Conservation (phyloP, 2,797 vertebrate genomes). For the Ctenopoma kingsleyae region DNA sequence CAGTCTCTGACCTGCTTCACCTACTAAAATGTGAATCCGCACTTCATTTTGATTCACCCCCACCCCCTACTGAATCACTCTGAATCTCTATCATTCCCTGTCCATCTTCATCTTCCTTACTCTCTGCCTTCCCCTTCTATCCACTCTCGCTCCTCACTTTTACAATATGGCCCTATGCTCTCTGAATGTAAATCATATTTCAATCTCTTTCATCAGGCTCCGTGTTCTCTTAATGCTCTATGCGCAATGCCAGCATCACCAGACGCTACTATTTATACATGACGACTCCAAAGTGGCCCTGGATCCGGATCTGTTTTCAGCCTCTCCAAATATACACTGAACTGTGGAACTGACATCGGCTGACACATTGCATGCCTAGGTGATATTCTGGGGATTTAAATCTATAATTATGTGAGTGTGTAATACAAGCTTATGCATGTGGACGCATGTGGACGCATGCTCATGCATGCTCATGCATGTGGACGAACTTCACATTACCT, state of each 20-base stretch:
- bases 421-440: slow-evolving; percentile 44
- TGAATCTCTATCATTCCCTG: slow-evolving; percentile 29
- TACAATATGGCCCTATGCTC: slow-evolving; percentile 48
- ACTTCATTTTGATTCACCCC: slow-evolving; percentile 38
- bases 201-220: slow-evolving; percentile 81
- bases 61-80: slow-evolving; percentile 28
- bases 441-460: no score
- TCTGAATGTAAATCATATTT: slow-evolving; percentile 79
- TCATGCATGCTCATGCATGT: slow-evolving; percentile 37
- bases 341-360: slow-evolving; percentile 42
- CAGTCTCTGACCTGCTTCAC: slow-evolving; percentile 57
- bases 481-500: slow-evolving; percentile 35
- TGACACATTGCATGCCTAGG: slow-evolving; percentile 35
- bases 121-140: slow-evolving; percentile 33
- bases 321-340: slow-evolving; percentile 66
- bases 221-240: slow-evolving; percentile 53
- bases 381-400: slow-evolving; percentile 59
- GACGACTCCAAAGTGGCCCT: slow-evolving; percentile 38
- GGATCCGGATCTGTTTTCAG: slow-evolving; percentile 67
- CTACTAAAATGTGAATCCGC: slow-evolving; percentile 51
- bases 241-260: slow-evolving; percentile 55
- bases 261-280: slow-evolving; percentile 71
- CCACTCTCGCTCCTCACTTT: slow-evolving; percentile 25
- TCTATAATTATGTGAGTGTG: slow-evolving; percentile 59
- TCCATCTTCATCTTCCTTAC: slow-evolving; percentile 52